Evolutionary conservation across 1,140 invertebrate genomes (phyloP).

Genomic region (Drosophila cardini): DNA sequence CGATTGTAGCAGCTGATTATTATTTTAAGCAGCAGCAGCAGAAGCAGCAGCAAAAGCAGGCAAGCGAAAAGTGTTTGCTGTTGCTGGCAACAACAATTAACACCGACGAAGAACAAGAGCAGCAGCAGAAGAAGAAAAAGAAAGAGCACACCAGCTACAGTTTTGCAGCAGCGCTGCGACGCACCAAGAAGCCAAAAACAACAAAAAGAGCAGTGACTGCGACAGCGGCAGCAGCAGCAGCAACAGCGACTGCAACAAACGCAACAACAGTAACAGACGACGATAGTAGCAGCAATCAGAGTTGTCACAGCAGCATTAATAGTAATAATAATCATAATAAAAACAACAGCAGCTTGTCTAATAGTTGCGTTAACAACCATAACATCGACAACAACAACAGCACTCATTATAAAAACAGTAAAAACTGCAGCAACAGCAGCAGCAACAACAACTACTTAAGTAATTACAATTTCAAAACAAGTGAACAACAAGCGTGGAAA

Average conservation of each 20-base stretch:
- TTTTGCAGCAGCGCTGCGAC: conserved; percentile 62
- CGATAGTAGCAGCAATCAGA: conserved; percentile 51
- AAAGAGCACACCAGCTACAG: conserved; percentile 69
- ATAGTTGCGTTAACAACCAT: conserved; percentile 74
- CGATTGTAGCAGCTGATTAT: conserved; percentile 57
- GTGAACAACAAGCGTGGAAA: conserved; percentile 74
- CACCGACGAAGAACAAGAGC: conserved; percentile 38
- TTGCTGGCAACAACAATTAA: conserved; percentile 49
- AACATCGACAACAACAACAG: conserved; percentile 45
- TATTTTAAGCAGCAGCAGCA: conserved; percentile 64
- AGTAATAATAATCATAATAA: conserved; percentile 52
- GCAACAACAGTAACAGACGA: conserved; percentile 40
- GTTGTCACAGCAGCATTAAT: conserved; percentile 62
- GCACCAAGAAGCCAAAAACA: conserved; percentile 72
- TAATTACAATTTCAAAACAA: conserved; percentile 82
- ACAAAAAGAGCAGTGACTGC: conserved; percentile 13
- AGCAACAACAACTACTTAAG: conserved; percentile 71
- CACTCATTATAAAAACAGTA: conserved; percentile 79
- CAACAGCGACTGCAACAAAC: not conserved
- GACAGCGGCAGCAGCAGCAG: conserved; percentile 1
- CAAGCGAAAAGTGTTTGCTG: conserved; percentile 58
- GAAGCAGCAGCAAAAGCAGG: conserved; percentile 43
- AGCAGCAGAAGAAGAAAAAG: conserved; percentile 62
- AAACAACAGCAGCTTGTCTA: conserved; percentile 65
- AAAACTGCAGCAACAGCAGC: conserved; percentile 56